These are phyloP conservation scores for Melieria crassipennis DNA, from an alignment of 2,888 invertebrate genomes.

Conservation along the genomic window DNA sequence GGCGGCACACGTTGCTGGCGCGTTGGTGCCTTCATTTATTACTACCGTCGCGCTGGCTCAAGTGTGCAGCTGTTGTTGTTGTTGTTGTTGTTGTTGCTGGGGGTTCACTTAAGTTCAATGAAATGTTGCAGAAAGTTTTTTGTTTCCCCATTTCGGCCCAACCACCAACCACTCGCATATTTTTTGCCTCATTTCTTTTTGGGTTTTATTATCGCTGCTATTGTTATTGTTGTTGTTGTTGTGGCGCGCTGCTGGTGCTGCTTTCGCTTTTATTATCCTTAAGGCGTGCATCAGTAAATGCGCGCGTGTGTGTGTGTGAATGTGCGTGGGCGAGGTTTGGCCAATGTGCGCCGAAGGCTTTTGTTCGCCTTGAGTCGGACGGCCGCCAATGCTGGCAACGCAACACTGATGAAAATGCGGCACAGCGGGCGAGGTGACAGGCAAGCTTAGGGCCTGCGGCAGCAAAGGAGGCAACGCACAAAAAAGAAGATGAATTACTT, in stretches of 20 bases:
- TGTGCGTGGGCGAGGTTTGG: slow-evolving; percentile 52
- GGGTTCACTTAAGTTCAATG: slow-evolving; percentile 2
- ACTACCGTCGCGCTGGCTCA: background rate
- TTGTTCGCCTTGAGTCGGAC: slow-evolving; percentile 33
- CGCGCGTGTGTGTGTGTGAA: slow-evolving; percentile 45
- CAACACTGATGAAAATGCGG: too few relatives aligned
- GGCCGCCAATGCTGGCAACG: slow-evolving; percentile 33
- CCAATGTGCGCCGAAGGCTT: slow-evolving; percentile 55
- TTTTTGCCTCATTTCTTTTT: too few relatives aligned
- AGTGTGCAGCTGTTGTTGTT: slow-evolving; percentile 1
- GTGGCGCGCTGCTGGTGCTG: background rate
- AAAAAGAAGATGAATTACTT: slow-evolving; percentile 60
- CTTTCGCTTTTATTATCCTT: slow-evolving; percentile 3
- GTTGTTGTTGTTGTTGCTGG: background rate
- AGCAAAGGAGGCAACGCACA: slow-evolving; percentile 37
- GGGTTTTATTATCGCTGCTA: slow-evolving; percentile 15
- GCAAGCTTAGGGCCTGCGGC: too few relatives aligned
- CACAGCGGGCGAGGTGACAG: too few relatives aligned
- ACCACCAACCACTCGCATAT: too few relatives aligned
- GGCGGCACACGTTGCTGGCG: background rate
- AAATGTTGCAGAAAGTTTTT: background rate
- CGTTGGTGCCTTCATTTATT: background rate
- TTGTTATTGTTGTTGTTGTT: background rate
- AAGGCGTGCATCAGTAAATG: slow-evolving; percentile 31
- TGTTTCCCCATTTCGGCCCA: too few relatives aligned